Conservation (phyloP, 2,888 invertebrate species). For the Apodemia mormo region DNA sequence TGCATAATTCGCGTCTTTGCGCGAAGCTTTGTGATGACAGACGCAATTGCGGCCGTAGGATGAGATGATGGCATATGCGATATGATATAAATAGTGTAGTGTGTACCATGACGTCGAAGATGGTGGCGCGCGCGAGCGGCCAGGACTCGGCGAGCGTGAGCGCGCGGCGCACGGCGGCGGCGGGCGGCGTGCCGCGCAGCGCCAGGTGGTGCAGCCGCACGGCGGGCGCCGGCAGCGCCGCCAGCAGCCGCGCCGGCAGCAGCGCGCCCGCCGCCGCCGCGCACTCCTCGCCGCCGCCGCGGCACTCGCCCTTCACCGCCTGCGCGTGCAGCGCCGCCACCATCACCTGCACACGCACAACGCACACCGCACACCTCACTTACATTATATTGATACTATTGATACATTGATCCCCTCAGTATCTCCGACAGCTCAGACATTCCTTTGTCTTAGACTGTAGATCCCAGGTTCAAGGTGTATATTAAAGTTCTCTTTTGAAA, state of each 20-base stretch:
- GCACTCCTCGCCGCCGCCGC: constrained; percentile 84
- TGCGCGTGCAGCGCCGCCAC: constrained; percentile 96
- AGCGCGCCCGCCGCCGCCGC: constrained; percentile 89
- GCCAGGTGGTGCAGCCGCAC: constrained; percentile 96
- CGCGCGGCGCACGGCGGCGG: constrained; percentile 95
- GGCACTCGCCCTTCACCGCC: constrained; percentile 93
- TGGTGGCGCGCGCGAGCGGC: constrained; percentile 95
- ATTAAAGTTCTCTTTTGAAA: too few relatives aligned
- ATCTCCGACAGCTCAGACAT: too few relatives aligned
- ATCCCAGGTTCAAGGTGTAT: too few relatives aligned
- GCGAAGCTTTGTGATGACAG: too few relatives aligned
- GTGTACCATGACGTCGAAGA: constrained; percentile 93
- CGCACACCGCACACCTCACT: too few relatives aligned
- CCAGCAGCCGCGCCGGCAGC: constrained; percentile 91
- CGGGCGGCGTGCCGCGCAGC: constrained; percentile 91
- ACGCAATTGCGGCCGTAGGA: too few relatives aligned
- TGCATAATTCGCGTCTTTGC: too few relatives aligned
- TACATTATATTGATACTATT: too few relatives aligned
- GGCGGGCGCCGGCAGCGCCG: constrained; percentile 91
- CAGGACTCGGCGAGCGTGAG: constrained; percentile 95
- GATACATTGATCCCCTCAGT: too few relatives aligned
- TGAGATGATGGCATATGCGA: too few relatives aligned
- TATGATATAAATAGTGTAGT: too few relatives aligned
- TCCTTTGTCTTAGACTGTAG: too few relatives aligned
- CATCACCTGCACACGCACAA: constrained; percentile 86